Evolutionary conservation across 2,888 invertebrate genomes (phyloP).

Genomic region (Aphodius sticticus): DNA sequence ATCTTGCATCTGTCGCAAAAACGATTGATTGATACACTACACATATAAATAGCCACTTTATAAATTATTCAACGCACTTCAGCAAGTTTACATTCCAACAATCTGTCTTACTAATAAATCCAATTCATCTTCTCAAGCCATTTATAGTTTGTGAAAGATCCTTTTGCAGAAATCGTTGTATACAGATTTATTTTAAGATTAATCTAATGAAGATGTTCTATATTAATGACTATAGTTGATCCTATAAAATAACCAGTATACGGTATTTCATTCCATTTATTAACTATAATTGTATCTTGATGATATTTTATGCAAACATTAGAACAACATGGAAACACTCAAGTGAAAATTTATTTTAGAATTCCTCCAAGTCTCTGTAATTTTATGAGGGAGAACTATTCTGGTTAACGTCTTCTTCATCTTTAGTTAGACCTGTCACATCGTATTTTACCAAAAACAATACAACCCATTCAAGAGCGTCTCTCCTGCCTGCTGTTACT

Average conservation of each 20-base stretch:
- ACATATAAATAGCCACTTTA: not conserved
- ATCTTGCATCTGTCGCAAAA: not conserved
- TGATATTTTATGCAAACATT: too few species aligned
- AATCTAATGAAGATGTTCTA: not conserved
- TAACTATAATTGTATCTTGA: too few species aligned
- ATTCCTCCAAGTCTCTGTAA: not conserved
- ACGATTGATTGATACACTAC: not conserved
- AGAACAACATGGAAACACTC: too few species aligned
- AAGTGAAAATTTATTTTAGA: too few species aligned
- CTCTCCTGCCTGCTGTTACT: conserved; percentile 8
- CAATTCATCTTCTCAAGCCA: not conserved
- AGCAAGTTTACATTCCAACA: not conserved
- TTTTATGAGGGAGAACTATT: not conserved
- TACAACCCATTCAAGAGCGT: conserved; percentile 13
- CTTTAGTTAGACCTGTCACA: not conserved
- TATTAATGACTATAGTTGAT: not conserved
- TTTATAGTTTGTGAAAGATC: not conserved
- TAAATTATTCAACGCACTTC: not conserved
- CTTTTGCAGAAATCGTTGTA: not conserved
- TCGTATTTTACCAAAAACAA: conserved; percentile 19
- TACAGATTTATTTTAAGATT: not conserved
- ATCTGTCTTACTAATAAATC: not conserved
- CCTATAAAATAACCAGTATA: not conserved
- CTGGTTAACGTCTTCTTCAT: not conserved
- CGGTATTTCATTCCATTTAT: not conserved